Base-by-base conservation (phyloP, 1,140 invertebrate species). In the Dufourea novaeangliae region DNA sequence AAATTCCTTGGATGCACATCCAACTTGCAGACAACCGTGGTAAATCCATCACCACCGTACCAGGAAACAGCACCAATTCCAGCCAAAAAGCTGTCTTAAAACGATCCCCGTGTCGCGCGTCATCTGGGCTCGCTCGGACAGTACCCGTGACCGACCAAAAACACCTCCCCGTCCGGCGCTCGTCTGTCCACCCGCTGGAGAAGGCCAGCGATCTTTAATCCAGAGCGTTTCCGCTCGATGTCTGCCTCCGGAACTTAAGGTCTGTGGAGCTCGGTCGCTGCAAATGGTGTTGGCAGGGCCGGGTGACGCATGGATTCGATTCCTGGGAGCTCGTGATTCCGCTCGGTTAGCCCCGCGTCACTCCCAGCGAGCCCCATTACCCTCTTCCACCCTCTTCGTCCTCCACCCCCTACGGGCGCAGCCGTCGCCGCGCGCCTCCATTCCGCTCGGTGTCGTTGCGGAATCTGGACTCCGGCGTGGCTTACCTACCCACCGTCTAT, bases 221-320 rank as follows among this genome's bases (percentile, higher is more conserved):
- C 44, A 17, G 46, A 63, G 59, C 77, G 59, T 64, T 76, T 80
- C 56, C 76, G 79, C 54, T 71, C 39, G 41, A 70, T 59, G 73
- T 66, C 83, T 64, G 78, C 78, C 59, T 52, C 68, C 80, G 69
- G 71, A 85, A 74, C 79, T 77, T 82, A 77, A 80, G 71, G 80
- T 68, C 83, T 41, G 64, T 82, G 82, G 66, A 86, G 88, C 83
- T 90, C 87, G 89, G 85, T 84, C 87, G 87, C 80, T 90, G 89
- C 88, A 91, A 91, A 91, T 92, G 92, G 91, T 92, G 92, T 92
- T 92, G 92, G 92, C 92, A 92, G 91, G 84, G 88, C 78, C 74
- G 91, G 90, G 91, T 92, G 91, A 92, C 90, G 90, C 92, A 92
- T 92, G 91, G 91, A 91, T 92, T 92, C 91, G 91, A 92, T 92